Evolutionary conservation across 2,113 vertebrate genomes (phyloP).

Genomic region (Bufo gargarizans): DNA sequence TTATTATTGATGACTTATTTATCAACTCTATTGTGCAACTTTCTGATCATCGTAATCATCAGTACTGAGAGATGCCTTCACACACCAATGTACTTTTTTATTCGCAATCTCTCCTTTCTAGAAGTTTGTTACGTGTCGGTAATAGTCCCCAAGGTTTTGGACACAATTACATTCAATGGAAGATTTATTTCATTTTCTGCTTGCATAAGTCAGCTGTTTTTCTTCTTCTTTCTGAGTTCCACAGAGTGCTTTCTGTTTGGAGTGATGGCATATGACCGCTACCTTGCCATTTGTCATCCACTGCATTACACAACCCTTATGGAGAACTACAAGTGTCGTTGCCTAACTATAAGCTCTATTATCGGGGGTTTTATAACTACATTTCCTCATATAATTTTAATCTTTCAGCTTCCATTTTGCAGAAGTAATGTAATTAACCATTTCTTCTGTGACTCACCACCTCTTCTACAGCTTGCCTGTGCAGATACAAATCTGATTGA

Average conservation of each 20-base stretch:
- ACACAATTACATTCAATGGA: slow-evolving; percentile 18
- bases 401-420: slow-evolving; percentile 39
- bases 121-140: slow-evolving; percentile 59
- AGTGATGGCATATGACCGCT: slow-evolving; percentile 61
- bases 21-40: slow-evolving; percentile 58
- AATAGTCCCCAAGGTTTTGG: slow-evolving; percentile 46
- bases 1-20: slow-evolving; percentile 58
- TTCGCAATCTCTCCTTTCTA: slow-evolving; percentile 62
- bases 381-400: slow-evolving; percentile 32
- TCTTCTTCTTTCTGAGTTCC: slow-evolving; percentile 55
- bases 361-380: slow-evolving; percentile 31
- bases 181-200: slow-evolving; percentile 55
- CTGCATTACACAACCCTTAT: slow-evolving; percentile 43
- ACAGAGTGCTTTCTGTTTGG: slow-evolving; percentile 59
- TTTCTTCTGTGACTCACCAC: slow-evolving; percentile 47
- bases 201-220: slow-evolving; percentile 60
- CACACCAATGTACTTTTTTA: slow-evolving; percentile 61
- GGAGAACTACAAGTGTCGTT: slow-evolving; percentile 1
- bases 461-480: slow-evolving; percentile 32
- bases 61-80: slow-evolving; percentile 53
- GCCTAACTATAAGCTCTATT: background rate
- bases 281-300: slow-evolving; percentile 57
- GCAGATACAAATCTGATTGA: slow-evolving; percentile 31
- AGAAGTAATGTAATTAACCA: slow-evolving; percentile 10
- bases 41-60: slow-evolving; percentile 57